Evolutionary conservation across 1,140 invertebrate genomes (phyloP).

Genomic region (Muscidifurax raptorellus): DNA sequence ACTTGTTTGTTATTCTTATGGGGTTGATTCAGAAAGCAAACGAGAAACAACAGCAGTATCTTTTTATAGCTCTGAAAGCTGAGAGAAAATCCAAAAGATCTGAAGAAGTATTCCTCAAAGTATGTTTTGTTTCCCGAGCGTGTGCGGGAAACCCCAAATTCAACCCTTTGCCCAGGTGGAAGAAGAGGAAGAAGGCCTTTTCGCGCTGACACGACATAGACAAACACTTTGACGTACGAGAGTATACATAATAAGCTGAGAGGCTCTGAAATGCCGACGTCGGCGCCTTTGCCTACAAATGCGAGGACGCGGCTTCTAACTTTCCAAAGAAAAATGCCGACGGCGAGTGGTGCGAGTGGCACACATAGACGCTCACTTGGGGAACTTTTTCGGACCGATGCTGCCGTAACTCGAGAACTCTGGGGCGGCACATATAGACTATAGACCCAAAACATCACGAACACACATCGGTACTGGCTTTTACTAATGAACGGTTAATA

Average conservation of each 20-base stretch:
- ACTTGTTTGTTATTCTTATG: not conserved
- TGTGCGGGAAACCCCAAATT: conserved; percentile 2
- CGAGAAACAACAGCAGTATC: not conserved
- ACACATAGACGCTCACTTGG: conserved; percentile 1
- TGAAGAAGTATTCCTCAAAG: not conserved
- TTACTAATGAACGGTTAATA: conserved; percentile 32
- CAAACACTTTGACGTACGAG: conserved; percentile 61
- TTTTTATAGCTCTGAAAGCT: conserved; percentile 33
- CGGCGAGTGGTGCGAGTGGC: not conserved
- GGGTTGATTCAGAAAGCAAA: too few relatives aligned
- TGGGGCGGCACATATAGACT: not conserved
- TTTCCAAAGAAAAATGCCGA: conserved; percentile 62
- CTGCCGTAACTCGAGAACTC: not conserved
- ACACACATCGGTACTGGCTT: not conserved
- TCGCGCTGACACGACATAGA: conserved; percentile 55
- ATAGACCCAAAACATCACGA: conserved; percentile 5
- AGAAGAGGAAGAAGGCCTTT: conserved; percentile 17
- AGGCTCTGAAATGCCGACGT: conserved; percentile 56
- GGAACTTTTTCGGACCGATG: conserved; percentile 15
- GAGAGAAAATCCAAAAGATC: not conserved
- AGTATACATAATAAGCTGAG: conserved; percentile 36
- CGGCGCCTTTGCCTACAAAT: conserved; percentile 63
- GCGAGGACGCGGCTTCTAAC: conserved; percentile 51
- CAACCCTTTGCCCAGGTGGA: conserved; percentile 58
- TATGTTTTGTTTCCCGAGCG: conserved; percentile 22